A percentile compares a stretch with the other conserved stretches of the same genome.
These are phyloP conservation scores for Diarsia brunnea DNA, from an alignment of 2,888 invertebrate genomes.

Conservation along the genomic window DNA sequence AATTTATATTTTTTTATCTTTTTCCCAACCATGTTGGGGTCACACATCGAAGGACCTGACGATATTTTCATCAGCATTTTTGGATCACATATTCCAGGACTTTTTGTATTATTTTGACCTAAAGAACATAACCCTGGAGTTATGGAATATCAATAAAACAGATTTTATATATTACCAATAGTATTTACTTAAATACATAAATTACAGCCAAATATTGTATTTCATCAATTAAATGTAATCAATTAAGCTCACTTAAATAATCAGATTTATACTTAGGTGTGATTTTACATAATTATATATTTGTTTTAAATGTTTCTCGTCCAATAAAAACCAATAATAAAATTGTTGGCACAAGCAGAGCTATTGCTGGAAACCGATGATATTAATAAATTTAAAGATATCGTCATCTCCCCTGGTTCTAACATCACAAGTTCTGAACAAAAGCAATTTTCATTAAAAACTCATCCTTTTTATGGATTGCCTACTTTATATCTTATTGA, in stretches of 20 bases:
- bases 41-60: no score
- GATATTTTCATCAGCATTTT: no score
- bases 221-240: conserved; percentile 33
- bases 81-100: no score
- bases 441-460: conserved; percentile 56
- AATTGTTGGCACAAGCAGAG: conserved; percentile 18
- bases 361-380: conserved; percentile 44
- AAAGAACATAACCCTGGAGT: no score
- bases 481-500: conserved; percentile 53
- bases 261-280: neutral
- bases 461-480: conserved; percentile 49
- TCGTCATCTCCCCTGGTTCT: conserved; percentile 39
- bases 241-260: conserved; percentile 1
- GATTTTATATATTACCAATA: neutral
- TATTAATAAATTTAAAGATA: conserved; percentile 46
- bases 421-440: conserved; percentile 56
- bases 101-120: no score
- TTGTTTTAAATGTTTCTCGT: conserved; percentile 5
- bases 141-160: no score
- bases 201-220: conserved; percentile 14
- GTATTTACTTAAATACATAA: conserved; percentile 17
- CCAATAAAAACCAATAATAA: conserved; percentile 18
- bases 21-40: no score
- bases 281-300: conserved; percentile 2
- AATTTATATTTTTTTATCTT: no score